These are phyloP conservation scores for Coregonus ussuriensis DNA, from an alignment of 2,797 vertebrate species.

Conservation along the genomic window DNA sequence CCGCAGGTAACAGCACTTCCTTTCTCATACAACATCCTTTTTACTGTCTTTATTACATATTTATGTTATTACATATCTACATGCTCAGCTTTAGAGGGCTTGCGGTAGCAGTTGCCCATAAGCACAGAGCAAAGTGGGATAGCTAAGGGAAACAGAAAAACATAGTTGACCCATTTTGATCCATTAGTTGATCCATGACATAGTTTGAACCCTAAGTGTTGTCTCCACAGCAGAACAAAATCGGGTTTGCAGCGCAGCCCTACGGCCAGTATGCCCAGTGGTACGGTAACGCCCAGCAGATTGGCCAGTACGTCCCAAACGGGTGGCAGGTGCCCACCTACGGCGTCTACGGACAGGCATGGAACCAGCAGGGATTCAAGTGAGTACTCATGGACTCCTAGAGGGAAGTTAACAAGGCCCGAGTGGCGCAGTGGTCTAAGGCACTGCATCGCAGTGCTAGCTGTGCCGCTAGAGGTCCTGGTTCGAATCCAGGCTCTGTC, in stretches of 20 bases:
- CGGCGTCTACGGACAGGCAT: conserved; percentile 90
- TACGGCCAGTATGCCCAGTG: conserved; percentile 97
- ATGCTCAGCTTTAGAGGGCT: no score
- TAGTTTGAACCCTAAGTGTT: background rate
- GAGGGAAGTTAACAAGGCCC: background rate
- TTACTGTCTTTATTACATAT: background rate
- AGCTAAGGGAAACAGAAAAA: background rate
- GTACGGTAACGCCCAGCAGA: conserved; percentile 92
- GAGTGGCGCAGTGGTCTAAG: no score
- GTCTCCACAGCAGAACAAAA: conserved; percentile 82
- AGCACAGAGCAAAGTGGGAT: background rate
- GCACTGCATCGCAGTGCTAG: no score
- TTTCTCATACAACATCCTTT: background rate
- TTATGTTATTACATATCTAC: no score
- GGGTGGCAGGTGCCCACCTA: conserved; percentile 95
- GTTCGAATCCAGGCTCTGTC: no score
- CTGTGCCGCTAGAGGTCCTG: no score
- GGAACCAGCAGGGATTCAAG: conserved; percentile 96
- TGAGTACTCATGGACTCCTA: conserved; percentile 68
- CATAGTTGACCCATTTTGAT: no score
- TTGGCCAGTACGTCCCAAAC: conserved; percentile 93
- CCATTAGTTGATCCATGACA: background rate
- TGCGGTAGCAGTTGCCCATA: no score
- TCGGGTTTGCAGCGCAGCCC: conserved; percentile 87
- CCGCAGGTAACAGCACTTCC: background rate